Evolutionary conservation across 2,888 invertebrate genomes (phyloP), one percentile per base, ranked within the genome.

Genomic region (Ophion costatus): DNA sequence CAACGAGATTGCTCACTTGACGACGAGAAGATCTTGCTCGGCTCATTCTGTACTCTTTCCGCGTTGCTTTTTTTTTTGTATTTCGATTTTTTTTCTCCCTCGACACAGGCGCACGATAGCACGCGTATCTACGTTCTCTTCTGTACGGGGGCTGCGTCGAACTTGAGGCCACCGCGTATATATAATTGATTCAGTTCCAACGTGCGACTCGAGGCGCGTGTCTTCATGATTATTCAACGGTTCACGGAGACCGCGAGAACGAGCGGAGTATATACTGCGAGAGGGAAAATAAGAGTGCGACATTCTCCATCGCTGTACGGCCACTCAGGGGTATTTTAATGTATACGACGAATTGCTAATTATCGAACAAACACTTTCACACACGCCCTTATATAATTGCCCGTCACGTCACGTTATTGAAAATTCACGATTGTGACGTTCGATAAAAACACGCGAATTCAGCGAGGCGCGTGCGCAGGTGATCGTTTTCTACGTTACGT

Each of bases 181-280:
- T 84, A 56, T 85, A 85, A 85, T 85, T 82, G 84, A 85, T 85
- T 82, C 79, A 67, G 71, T 63, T 79, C 45, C 22, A 64, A 73
- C 76, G 79, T 66, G 81, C 42, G 63, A 69, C 75, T 63, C 33
- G 61, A 69, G 77, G 64, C 70, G 84, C 74, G 67, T 76, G 75
- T 77, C 82, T 82, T 85, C 84, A 85, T 85, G 84, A 85, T 85
- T 85, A 85, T 85, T 85, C 84, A 83, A 74, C 79, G 80, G 38
- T 77, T 76, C 66, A 70, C 70, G 83, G 84, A 83, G 83, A 87
- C 79, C 83, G 86, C 79, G 84, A 80, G 84, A 11, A 17, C 17
- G 51, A 51, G 51, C 51, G 11, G 83, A 74, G 76, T 63, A 84
- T 82, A 87, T 59, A 78, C 59, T 11, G 9, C 29, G 79, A 82